Conservation (phyloP, 2,113 vertebrate species). For the Tympanuchus pallidicinctus region DNA sequence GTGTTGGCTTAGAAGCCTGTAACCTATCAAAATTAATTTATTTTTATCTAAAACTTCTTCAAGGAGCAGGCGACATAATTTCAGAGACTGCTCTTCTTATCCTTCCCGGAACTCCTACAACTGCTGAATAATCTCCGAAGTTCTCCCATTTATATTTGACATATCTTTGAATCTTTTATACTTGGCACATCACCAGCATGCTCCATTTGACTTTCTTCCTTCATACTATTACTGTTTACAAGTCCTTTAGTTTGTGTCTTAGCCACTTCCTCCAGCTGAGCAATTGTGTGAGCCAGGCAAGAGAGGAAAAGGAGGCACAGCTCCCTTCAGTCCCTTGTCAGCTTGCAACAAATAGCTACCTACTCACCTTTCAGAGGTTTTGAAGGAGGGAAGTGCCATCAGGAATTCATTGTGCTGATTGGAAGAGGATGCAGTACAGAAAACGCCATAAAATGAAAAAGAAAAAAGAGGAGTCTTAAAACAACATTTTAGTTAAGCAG, state of each 20-base stretch:
- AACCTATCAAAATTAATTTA: neutral
- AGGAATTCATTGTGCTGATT: neutral
- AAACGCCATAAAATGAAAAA: neutral
- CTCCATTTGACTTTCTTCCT: neutral
- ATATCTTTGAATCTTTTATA: neutral
- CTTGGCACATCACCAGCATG: neutral
- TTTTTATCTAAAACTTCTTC: slow-evolving; percentile 4
- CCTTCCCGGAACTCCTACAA: neutral
- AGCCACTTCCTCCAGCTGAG: neutral
- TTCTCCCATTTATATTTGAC: neutral
- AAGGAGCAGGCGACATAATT: neutral
- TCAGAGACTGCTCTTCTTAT: neutral
- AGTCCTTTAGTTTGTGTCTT: neutral
- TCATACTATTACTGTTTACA: neutral
- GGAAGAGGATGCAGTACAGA: neutral
- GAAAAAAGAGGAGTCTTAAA: neutral
- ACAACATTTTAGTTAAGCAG: neutral
- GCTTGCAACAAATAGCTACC: neutral
- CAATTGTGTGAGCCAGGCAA: neutral
- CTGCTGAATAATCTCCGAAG: neutral
- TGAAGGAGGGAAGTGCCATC: accelerated
- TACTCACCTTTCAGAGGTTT: neutral
- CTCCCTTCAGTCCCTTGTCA: neutral
- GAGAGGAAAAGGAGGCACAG: neutral
- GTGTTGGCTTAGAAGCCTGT: neutral